These are phyloP conservation scores for Micropoecilia bifurca DNA, from an alignment of 2,797 vertebrate species.

Conservation along the genomic window DNA sequence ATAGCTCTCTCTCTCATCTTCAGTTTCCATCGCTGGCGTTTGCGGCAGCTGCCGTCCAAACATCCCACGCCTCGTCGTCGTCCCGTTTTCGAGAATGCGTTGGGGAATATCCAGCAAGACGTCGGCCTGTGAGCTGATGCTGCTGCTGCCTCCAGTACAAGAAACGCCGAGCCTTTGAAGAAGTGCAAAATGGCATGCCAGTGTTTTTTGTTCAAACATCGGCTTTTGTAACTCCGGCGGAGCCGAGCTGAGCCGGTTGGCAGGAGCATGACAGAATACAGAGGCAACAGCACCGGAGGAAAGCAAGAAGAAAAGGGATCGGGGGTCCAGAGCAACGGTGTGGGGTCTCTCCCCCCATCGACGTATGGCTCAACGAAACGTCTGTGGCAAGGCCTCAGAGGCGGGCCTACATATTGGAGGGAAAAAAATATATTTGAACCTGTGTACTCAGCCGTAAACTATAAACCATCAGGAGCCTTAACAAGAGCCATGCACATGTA, in stretches of 20 bases:
- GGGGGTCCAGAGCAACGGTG: slow-evolving; percentile 52
- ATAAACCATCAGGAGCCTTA: slow-evolving; percentile 65
- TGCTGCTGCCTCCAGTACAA: slow-evolving; percentile 44
- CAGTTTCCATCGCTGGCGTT: slow-evolving; percentile 37
- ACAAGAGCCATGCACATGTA: slow-evolving; percentile 70
- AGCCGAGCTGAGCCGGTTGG: slow-evolving; percentile 59
- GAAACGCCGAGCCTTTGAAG: slow-evolving; percentile 66
- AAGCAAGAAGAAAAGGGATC: slow-evolving; percentile 29
- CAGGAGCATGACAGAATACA: slow-evolving; percentile 67
- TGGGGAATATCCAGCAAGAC: slow-evolving; percentile 59
- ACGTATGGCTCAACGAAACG: slow-evolving; percentile 49
- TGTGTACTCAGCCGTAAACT: slow-evolving; percentile 73
- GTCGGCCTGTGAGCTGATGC: slow-evolving; percentile 27
- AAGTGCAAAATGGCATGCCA: slow-evolving; percentile 56
- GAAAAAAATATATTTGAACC: slow-evolving; percentile 60
- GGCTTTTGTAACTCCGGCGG: slow-evolving; percentile 64
- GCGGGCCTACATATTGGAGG: slow-evolving; percentile 54
- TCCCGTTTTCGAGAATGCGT: slow-evolving; percentile 51
- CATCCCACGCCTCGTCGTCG: slow-evolving; percentile 39
- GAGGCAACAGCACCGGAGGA: slow-evolving; percentile 20
- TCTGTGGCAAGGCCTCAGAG: slow-evolving; percentile 53
- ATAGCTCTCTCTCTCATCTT: not conserved
- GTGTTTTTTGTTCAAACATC: slow-evolving; percentile 74
- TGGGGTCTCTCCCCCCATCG: slow-evolving; percentile 35
- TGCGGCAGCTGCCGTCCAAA: slow-evolving; percentile 37